phyloP scores from a whole-genome alignment of 2,113 vertebrate genomes.

The Corythoichthys intestinalis region DNA sequence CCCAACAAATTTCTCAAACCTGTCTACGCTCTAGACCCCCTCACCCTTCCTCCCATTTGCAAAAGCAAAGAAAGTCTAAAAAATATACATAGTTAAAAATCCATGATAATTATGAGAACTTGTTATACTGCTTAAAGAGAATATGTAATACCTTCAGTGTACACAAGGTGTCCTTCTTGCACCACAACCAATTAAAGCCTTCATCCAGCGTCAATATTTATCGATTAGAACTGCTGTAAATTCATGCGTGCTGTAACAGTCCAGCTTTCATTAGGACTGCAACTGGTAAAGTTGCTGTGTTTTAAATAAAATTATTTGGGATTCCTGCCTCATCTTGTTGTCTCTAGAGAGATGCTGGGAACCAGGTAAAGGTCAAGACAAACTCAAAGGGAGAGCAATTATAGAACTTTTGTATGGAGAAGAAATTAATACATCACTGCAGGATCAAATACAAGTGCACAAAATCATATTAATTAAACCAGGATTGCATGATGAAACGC shows the following conservation, averaged over 20 bases:
- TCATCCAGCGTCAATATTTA: conserved; percentile 40
- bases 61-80: background rate
- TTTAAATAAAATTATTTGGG: conserved; percentile 65
- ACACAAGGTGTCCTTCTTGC: conserved; percentile 65
- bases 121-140: too few species aligned
- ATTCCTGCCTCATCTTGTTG: conserved; percentile 38
- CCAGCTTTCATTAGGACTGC: conserved; percentile 55
- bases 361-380: conserved; percentile 24
- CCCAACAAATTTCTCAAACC: background rate
- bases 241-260: conserved; percentile 31
- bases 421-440: background rate
- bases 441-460: too few species aligned
- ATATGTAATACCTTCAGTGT: conserved; percentile 12
- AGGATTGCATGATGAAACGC: too few species aligned
- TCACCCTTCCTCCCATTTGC: background rate
- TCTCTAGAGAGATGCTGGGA: conserved; percentile 15
- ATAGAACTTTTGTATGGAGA: conserved; percentile 18
- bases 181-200: conserved; percentile 5
- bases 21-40: background rate
- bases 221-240: conserved; percentile 53
- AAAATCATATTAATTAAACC: too few species aligned
- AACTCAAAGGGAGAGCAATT: conserved; percentile 23
- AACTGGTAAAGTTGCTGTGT: conserved; percentile 54
- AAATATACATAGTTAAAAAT: background rate
- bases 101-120: background rate